A percentile compares a stretch with the other conserved stretches of the same genome.
phyloP scores from a whole-genome alignment of 2,797 vertebrate genomes.

The Hemitrygon akajei region DNA sequence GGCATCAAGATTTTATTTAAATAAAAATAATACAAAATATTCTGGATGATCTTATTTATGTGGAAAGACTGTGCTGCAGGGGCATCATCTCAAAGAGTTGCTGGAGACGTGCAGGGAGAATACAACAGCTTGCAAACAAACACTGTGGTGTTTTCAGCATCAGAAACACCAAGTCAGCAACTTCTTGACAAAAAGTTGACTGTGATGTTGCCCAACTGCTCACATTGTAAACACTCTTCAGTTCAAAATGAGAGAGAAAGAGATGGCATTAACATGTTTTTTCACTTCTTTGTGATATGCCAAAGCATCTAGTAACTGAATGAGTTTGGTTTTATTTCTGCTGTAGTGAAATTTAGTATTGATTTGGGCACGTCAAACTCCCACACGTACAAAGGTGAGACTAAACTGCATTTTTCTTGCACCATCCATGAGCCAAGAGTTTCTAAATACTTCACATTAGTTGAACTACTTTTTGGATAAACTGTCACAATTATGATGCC shows the following conservation, averaged over 20 bases:
- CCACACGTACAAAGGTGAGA: too few species aligned
- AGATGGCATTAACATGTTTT: background rate
- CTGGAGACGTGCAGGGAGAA: background rate
- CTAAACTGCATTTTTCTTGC: too few species aligned
- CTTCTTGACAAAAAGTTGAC: conserved; percentile 9
- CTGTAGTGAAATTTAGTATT: background rate
- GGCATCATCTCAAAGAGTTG: background rate
- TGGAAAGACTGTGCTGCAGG: too few species aligned
- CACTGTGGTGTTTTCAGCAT: background rate
- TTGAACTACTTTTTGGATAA: too few species aligned
- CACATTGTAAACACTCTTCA: background rate
- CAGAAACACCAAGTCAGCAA: background rate
- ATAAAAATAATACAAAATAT: background rate
- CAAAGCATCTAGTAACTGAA: background rate
- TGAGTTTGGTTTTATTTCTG: background rate
- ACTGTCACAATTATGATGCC: too few species aligned
- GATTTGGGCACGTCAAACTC: background rate
- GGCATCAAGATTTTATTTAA: background rate
- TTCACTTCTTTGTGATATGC: background rate
- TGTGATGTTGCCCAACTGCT: background rate
- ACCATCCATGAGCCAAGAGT: too few species aligned
- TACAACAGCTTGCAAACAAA: background rate
- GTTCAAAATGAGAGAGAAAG: background rate
- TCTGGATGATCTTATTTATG: background rate
- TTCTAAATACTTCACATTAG: too few species aligned